Evolutionary conservation across 2,888 invertebrate species (phyloP).

Genomic region (Lagria hirta): DNA sequence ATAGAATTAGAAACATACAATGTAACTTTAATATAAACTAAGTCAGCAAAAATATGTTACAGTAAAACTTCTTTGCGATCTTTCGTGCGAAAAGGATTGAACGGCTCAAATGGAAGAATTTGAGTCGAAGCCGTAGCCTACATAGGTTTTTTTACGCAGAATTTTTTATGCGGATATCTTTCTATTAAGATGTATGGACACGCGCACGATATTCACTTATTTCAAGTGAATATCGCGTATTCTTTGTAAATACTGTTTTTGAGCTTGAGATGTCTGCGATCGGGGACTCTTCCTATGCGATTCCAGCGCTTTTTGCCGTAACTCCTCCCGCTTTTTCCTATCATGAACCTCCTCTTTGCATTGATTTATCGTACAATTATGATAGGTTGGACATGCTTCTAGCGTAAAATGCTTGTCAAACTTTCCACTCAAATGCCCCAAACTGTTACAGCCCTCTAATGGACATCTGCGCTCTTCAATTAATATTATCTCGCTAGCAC

Average conservation of each 20-base stretch:
- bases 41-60: too few species aligned
- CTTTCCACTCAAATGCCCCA: slow-evolving; percentile 83
- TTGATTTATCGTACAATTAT: slow-evolving; percentile 76
- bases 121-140: too few species aligned
- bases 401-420: slow-evolving; percentile 81
- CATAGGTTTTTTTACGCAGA: too few species aligned
- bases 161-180: too few species aligned
- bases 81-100: too few species aligned
- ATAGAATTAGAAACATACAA: too few species aligned
- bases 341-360: slow-evolving; percentile 63
- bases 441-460: slow-evolving; percentile 84
- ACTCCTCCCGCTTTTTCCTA: slow-evolving; percentile 61
- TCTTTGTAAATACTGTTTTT: slow-evolving; percentile 65
- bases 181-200: too few species aligned
- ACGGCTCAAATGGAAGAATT: too few species aligned
- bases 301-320: slow-evolving; percentile 56
- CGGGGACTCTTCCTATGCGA: slow-evolving; percentile 56
- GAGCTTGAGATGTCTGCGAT: slow-evolving; percentile 64
- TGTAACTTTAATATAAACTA: too few species aligned
- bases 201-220: too few species aligned
- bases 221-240: slow-evolving; percentile 63
- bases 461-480: slow-evolving; percentile 77
- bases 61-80: too few species aligned
- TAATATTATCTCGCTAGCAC: slow-evolving; percentile 43
- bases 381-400: slow-evolving; percentile 90